Percentiles rank a stretch among this genome's conserved stretches.
These are phyloP conservation scores for Struthio camelus DNA, from an alignment of 2,113 vertebrate genomes.

Conservation along the genomic window DNA sequence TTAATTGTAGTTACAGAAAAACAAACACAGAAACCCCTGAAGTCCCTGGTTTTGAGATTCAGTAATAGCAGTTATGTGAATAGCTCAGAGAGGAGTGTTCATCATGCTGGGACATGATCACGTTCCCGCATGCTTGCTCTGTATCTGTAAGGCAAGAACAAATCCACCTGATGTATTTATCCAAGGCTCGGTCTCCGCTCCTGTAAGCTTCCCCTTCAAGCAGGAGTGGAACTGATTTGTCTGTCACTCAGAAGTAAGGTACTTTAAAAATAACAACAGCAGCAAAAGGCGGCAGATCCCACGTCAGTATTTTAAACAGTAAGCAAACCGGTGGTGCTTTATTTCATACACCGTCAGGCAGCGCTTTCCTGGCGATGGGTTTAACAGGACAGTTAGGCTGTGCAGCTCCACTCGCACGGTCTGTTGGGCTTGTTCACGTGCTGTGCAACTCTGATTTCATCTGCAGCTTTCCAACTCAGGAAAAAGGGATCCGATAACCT, in stretches of 20 bases:
- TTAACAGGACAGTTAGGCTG: background rate
- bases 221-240: background rate
- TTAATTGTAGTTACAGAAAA: conserved; percentile 38
- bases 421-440: background rate
- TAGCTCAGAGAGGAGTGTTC: background rate
- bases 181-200: background rate
- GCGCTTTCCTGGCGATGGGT: background rate
- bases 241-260: background rate
- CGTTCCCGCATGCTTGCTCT: background rate
- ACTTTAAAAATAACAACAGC: background rate
- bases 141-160: background rate
- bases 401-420: background rate
- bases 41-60: background rate
- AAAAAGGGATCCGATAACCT: background rate
- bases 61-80: background rate
- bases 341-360: background rate
- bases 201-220: background rate
- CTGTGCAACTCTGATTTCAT: background rate
- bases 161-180: background rate
- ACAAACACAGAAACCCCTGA: background rate
- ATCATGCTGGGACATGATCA: conserved; percentile 24
- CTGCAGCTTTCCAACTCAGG: background rate
- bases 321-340: background rate
- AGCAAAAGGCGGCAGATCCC: background rate
- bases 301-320: background rate